Evolutionary conservation across 1,140 invertebrate genomes (phyloP).

Genomic region (fruit fly (Drosophila melanogaster)): DNA sequence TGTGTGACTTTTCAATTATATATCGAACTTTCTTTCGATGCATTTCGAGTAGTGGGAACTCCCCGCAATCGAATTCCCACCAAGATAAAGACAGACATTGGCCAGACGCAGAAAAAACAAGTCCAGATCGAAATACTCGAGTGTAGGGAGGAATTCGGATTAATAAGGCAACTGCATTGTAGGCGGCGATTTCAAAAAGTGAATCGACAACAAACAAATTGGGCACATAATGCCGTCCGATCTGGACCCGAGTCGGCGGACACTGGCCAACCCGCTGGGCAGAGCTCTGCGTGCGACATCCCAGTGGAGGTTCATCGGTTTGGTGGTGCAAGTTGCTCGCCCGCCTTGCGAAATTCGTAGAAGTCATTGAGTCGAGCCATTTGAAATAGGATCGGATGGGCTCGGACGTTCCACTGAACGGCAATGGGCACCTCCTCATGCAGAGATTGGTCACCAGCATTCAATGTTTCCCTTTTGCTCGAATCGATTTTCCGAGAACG

Average conservation of each 20-base stretch:
- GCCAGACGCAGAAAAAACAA: conserved; percentile 24
- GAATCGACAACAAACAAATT: conserved; percentile 55
- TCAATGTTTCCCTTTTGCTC: conserved; percentile 27
- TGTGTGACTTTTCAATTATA: conserved; percentile 39
- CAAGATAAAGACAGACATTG: conserved; percentile 37
- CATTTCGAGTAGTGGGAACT: conserved; percentile 42
- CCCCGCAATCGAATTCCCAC: conserved; percentile 41
- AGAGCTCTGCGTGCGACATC: conserved; percentile 41
- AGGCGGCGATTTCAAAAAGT: conserved; percentile 51
- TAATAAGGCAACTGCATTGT: conserved; percentile 56
- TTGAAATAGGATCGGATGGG: conserved; percentile 54
- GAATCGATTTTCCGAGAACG: conserved; percentile 45
- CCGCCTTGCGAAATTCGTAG: conserved; percentile 54
- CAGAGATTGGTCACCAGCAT: conserved; percentile 22
- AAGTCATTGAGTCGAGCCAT: conserved; percentile 57
- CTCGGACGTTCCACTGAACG: conserved; percentile 27
- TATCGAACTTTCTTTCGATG: conserved; percentile 28
- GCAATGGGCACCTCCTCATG: conserved; percentile 8
- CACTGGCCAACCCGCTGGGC: conserved; percentile 35
- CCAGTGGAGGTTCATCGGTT: conserved; percentile 20
- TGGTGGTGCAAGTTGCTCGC: conserved; percentile 12
- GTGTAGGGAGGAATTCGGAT: conserved; percentile 17
- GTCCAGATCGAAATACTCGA: conserved; percentile 30
- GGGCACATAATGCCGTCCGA: conserved; percentile 40
- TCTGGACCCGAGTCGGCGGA: conserved; percentile 7